Base-by-base conservation (phyloP, 92 coral and sea anemone species). In the Heteractis magnifica region DNA sequence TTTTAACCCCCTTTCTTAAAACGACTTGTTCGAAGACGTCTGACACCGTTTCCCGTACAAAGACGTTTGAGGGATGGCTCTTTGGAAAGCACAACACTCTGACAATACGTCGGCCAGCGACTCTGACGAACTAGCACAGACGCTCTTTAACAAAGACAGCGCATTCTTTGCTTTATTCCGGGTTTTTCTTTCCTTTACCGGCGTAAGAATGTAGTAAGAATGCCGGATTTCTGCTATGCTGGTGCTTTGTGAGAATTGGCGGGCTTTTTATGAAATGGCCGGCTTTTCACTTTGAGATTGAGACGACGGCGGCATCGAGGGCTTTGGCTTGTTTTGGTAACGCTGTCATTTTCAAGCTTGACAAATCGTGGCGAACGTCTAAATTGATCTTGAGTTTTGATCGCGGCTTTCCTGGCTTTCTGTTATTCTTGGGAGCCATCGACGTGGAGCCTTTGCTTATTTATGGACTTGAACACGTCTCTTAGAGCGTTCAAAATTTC, bases 51-150 rank as follows among this genome's bases (percentile, higher is more conserved):
- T 74, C 58, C 20, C 52, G 52, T 16, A 41, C 77, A 15, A 41
- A 74, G 20, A 41, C 21, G 48, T 78, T 21, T 51, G 65, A 44
- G 19, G 65, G 65, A 21, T 78, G 65, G 49, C 65, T 60, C 71
- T 44, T 19, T 19, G 81, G 81, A 60, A 41, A 41, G 52, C 52
- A 74, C 77, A 74, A 74, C 77, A 74, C 55, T 74, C 77, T 49
- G 55, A 41, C 77, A 74, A 48, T 0, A 74, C 20, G 55, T 74
- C 23, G 19, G 58, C 77, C 55, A 74, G 55, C 52, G 52, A 41
- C 55, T 74, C 77, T 60, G 68, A 60, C 7, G 19, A 60, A 41
- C 77, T 49, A 41, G 52, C 19, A 74, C 77, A 74, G 51, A 74
- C 58, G 16, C 53, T 41, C 53, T 49, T 74, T 74, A 74, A n/a